Evolutionary conservation across 2,113 vertebrate genomes (phyloP), one percentile per base, ranked within the genome.

Genomic region (Dicaeum eximium): DNA sequence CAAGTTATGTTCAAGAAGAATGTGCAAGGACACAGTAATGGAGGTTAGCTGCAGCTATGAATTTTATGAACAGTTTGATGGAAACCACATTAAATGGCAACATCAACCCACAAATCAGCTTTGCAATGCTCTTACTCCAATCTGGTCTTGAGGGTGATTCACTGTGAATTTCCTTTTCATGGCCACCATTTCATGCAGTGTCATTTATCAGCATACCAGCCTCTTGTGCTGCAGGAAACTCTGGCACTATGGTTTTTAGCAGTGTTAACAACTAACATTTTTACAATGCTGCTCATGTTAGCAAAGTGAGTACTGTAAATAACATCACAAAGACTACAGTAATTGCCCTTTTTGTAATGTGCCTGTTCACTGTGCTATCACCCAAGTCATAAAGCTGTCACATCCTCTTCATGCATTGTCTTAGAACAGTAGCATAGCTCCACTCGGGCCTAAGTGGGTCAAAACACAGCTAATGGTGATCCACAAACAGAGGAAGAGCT

Each of bases 1-100:
- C 94, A 91, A 86, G 92, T 84, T 94, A 81, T 94, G 94, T 95
- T 87, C 94, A 50, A 57, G 93, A 96, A 95, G 94, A 96, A 93
- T 72, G 79, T 79, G 58, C 90, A 96, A 95, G 91, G 96, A 94
- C 92, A 75, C 45, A 62, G 60, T 90, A 86, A 95, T 69, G 87
- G 78, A 95, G 88, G 89, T 80, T 90, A 96, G 95, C 44, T 67
- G 44, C 28, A 61, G 91, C 70, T 75, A 65, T 96, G 94, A 95
- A 96, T 98, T 96, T 95, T 86, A 83, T 85, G 86, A 96, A 88
- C 93, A 91, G 61, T 73, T 96, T 92, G 95, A 97, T 88, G 84
- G 92, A 95, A 96, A 92, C 48, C 91, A 53, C 88, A 95, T 84
- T 96, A 96, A 96, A 94, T 88, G 89, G 89, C 58, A 90, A 65